These are phyloP conservation scores for Habrosyne pyritoides DNA, from an alignment of 2,888 invertebrate species.

Conservation along the genomic window DNA sequence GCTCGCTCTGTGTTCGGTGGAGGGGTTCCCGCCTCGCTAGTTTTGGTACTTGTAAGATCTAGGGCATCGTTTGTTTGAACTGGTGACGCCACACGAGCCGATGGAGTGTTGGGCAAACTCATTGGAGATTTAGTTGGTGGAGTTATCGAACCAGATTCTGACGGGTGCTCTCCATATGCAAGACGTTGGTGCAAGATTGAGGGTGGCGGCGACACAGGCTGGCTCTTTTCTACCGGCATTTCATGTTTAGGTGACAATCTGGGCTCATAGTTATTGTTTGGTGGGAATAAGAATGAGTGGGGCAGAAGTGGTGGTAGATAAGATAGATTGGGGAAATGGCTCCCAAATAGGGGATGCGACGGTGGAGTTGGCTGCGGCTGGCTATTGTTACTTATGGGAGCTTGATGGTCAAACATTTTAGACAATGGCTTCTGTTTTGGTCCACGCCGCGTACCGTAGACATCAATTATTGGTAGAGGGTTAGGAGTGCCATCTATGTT, in stretches of 20 bases:
- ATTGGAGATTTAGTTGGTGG: constrained; percentile 57
- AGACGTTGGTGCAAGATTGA: constrained; percentile 70
- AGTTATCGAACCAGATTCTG: constrained; percentile 42
- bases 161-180: constrained; percentile 55
- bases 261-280: constrained; percentile 74
- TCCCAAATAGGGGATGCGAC: constrained; percentile 69
- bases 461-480: constrained; percentile 93
- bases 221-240: constrained; percentile 48
- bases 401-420: constrained; percentile 67
- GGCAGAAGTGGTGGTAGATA: constrained; percentile 77
- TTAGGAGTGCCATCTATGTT: constrained; percentile 95
- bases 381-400: constrained; percentile 51
- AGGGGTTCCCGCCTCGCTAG: constrained; percentile 66
- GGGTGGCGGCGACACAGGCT: constrained; percentile 54
- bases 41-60: constrained; percentile 83
- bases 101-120: constrained; percentile 55
- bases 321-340: constrained; percentile 73
- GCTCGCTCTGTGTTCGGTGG: constrained; percentile 57
- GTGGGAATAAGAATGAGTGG: constrained; percentile 76
- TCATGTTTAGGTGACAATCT: constrained; percentile 62
- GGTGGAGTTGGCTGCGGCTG: constrained; percentile 56
- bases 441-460: constrained; percentile 94
- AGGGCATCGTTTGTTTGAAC: constrained; percentile 72
- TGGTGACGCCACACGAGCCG: constrained; percentile 42
- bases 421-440: constrained; percentile 86